Conservation (phyloP, 92 coral and sea anemone species). For the Porites lobata region DNA sequence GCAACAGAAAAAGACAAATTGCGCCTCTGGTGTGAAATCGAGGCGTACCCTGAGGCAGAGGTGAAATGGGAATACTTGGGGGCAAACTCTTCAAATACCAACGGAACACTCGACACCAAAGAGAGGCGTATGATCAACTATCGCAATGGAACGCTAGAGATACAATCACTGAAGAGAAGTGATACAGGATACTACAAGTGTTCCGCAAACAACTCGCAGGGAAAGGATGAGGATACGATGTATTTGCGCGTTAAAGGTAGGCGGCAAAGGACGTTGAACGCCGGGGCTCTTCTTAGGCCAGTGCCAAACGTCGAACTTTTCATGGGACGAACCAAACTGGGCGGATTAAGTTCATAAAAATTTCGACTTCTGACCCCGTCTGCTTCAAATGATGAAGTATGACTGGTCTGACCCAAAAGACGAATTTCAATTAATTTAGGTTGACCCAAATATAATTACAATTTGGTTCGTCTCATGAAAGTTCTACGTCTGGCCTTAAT, state of each 20-base stretch:
- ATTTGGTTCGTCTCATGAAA: too few species aligned
- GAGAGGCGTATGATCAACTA: constrained; percentile 17
- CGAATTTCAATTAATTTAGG: too few species aligned
- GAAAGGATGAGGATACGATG: too few species aligned
- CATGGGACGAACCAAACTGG: too few species aligned
- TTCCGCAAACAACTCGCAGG: constrained; percentile 66
- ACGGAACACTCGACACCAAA: neutral
- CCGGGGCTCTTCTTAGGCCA: neutral
- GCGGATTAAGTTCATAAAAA: too few species aligned
- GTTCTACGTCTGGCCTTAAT: too few species aligned
- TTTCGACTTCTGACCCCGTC: too few species aligned
- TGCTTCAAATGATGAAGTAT: too few species aligned
- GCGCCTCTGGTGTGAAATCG: constrained; percentile 65
- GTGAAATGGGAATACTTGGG: constrained; percentile 60
- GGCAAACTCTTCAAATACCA: neutral
- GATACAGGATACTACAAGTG: constrained; percentile 88
- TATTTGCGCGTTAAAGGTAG: constrained; percentile 83
- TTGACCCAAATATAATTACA: too few species aligned
- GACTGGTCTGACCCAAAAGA: too few species aligned
- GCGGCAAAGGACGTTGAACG: neutral
- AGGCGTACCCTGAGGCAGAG: constrained; percentile 81
- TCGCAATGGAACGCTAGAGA: constrained; percentile 72
- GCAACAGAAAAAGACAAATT: constrained; percentile 63
- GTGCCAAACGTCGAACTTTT: neutral
- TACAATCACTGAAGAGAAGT: constrained; percentile 56